Base-by-base conservation (phyloP, 1,140 invertebrate genomes). In the Drosophila varians region DNA sequence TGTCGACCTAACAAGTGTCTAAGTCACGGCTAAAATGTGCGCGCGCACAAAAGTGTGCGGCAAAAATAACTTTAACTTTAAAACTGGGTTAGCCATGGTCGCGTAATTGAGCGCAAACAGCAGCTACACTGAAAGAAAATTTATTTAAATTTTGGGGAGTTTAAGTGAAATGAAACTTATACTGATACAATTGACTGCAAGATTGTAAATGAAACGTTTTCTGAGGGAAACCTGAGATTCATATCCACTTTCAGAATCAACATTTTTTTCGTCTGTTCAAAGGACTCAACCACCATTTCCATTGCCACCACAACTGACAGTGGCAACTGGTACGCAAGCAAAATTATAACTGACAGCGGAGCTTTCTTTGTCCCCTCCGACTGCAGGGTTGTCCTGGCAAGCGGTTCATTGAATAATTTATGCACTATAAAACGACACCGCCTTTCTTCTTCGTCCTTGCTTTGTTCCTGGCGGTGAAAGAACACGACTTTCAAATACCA, bases 341-440 rank as follows among this genome's bases (percentile, higher is more conserved):
- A 72, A 82, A 77, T 80, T 74, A 87, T 88, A 87, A 87, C 77
- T 82, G 82, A 82, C 82, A 87, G 77, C 69, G 56, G 61, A 75
- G 70, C 58, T 80, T 77, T 52, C 73, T 80, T 72, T 73, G 69
- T 73, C 34, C 68, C 62, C 48, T 68, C 60, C 68, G 66, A 68
- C 28, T 31, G 0, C 3, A 11, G 28, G 9, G 76, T 70, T 77
- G 51, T 57, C 65, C 69, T 72, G 82, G 65, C 74, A 77, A 77
- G 71, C 77, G 74, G 77, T 54, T 61, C 71, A 77, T 74, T 87
- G 82, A 87, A 87, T 87, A 87, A 87, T 87, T 87, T 87, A 87
- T 87, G 74, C 74, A 82, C 57, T 74, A 60, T 77, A 77, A 87
- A 82, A 65, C 77, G 82, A 26, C 72, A 55, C 36, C 23, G 28